phyloP scores from a whole-genome alignment of 2,888 invertebrate genomes.

The Blastobasis adustella region DNA sequence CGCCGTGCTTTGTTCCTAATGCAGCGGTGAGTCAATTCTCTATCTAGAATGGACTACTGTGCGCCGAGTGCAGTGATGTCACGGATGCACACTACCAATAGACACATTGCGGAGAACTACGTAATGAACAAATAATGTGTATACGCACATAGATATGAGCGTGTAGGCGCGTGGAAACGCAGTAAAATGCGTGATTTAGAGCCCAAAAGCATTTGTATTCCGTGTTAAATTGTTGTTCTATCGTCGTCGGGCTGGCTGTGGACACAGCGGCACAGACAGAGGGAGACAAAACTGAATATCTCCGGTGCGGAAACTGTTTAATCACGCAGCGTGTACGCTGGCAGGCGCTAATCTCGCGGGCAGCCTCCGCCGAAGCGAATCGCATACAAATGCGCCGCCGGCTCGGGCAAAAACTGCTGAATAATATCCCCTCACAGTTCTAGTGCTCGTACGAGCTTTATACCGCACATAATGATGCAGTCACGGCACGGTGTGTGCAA shows the following conservation, averaged over 20 bases:
- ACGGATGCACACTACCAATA: too few relatives aligned
- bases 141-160: too few relatives aligned
- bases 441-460: constrained; percentile 43
- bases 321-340: constrained; percentile 48
- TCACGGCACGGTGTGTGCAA: constrained; percentile 43
- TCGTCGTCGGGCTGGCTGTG: neutral
- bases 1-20: too few relatives aligned
- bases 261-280: constrained; percentile 4
- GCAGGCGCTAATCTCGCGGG: constrained; percentile 59
- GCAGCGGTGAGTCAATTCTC: too few relatives aligned
- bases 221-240: constrained; percentile 6
- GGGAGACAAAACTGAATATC: constrained; percentile 34
- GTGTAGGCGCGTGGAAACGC: neutral
- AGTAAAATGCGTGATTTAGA: neutral
- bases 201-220: neutral
- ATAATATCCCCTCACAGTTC: constrained; percentile 54
- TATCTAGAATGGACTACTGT: too few relatives aligned
- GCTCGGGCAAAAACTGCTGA: constrained; percentile 60
- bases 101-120: too few relatives aligned
- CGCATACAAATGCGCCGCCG: constrained; percentile 63
- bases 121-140: too few relatives aligned
- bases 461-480: constrained; percentile 53
- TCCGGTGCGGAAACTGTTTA: constrained; percentile 55
- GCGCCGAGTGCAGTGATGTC: too few relatives aligned
- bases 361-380: constrained; percentile 57